Evolutionary conservation across 2,113 vertebrate genomes (phyloP).

Genomic region (Vombatus ursinus): DNA sequence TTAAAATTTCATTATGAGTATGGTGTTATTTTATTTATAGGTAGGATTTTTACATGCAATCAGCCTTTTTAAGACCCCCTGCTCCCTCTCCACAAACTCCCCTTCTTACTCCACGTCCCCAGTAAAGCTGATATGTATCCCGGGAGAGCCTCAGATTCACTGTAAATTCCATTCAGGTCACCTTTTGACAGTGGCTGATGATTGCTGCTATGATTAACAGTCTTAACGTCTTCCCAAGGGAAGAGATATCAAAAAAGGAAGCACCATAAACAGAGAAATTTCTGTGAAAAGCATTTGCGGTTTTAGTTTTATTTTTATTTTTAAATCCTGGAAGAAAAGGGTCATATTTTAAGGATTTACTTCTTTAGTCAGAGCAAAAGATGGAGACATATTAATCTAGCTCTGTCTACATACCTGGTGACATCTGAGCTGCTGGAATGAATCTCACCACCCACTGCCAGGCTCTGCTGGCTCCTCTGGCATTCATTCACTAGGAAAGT

Average conservation of each 20-base stretch:
- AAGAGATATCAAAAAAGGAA: constrained; percentile 8
- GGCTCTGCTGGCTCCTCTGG: background rate
- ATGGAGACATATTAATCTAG: background rate
- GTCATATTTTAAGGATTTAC: background rate
- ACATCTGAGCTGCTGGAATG: constrained; percentile 24
- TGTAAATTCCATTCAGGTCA: background rate
- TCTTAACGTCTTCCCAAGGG: constrained; percentile 43
- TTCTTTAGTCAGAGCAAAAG: background rate
- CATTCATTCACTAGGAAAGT: background rate
- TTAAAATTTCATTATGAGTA: background rate
- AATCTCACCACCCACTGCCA: background rate
- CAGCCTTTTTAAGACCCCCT: background rate
- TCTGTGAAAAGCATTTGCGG: background rate
- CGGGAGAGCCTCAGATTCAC: background rate
- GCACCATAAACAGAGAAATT: background rate
- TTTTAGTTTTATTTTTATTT: background rate
- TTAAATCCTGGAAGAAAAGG: constrained; percentile 11
- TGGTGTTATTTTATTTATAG: background rate
- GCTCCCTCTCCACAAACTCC: background rate
- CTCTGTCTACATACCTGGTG: constrained; percentile 28
- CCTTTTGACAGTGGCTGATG: background rate
- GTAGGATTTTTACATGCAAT: background rate
- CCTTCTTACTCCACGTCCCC: background rate
- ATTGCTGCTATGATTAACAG: constrained; percentile 2
- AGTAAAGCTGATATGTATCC: background rate